Evolutionary conservation across 2,797 vertebrate species (phyloP).

Genomic region (Sebastes taczanowskii): DNA sequence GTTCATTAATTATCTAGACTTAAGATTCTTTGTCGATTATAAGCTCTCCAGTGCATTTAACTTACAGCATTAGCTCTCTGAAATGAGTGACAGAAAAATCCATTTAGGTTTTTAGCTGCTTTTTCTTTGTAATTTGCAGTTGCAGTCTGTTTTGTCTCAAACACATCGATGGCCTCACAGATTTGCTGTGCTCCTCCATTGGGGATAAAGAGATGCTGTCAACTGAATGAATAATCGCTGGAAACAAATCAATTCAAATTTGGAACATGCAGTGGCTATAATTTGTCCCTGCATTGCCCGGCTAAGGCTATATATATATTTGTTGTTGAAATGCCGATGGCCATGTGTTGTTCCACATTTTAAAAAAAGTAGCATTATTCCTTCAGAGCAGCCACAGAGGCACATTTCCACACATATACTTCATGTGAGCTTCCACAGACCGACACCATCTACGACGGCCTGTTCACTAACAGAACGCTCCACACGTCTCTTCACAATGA

Average conservation of each 20-base stretch:
- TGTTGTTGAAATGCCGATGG: slow-evolving; percentile 32
- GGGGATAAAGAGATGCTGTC: slow-evolving; percentile 42
- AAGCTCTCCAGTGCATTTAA: slow-evolving; percentile 61
- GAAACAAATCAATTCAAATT: slow-evolving; percentile 61
- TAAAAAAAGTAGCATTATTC: slow-evolving; percentile 31
- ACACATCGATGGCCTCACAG: slow-evolving; percentile 19
- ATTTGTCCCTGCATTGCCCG: slow-evolving; percentile 34
- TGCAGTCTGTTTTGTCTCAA: slow-evolving; percentile 34
- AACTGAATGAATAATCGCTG: slow-evolving; percentile 38
- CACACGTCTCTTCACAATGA: slow-evolving; percentile 35
- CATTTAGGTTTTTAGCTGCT: slow-evolving; percentile 37
- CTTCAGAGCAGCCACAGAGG: slow-evolving; percentile 19
- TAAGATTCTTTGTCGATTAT: slow-evolving; percentile 55
- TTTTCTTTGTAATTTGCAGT: slow-evolving; percentile 39
- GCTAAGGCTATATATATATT: slow-evolving; percentile 12
- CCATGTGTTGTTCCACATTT: slow-evolving; percentile 45
- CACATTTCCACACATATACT: slow-evolving; percentile 28
- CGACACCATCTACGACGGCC: background rate
- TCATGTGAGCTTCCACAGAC: slow-evolving; percentile 19
- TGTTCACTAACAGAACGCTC: slow-evolving; percentile 34
- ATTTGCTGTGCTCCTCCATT: slow-evolving; percentile 39
- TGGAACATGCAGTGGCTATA: slow-evolving; percentile 41
- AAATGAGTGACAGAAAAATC: slow-evolving; percentile 39
- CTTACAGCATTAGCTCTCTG: slow-evolving; percentile 44
- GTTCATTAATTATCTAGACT: slow-evolving; percentile 69